phyloP scores from a whole-genome alignment of 2,797 vertebrate species.

The Schizothorax lantsangensis region DNA sequence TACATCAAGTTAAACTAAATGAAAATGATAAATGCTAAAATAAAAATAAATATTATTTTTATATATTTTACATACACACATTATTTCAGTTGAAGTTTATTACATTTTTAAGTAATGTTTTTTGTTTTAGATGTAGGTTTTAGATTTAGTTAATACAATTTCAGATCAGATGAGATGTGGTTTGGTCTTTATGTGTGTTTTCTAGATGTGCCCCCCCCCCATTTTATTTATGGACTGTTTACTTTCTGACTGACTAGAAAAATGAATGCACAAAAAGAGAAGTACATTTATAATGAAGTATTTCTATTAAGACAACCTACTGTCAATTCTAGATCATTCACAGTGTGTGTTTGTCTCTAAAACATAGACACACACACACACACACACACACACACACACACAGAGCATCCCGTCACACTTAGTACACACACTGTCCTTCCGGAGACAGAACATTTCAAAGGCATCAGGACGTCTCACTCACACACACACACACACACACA shows the following conservation, averaged over 20 bases:
- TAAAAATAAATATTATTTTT: no score
- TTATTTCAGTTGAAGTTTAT: no score
- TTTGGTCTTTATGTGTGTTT: no score
- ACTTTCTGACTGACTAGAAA: background rate
- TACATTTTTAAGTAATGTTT: background rate
- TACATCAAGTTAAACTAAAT: background rate
- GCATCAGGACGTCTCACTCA: background rate
- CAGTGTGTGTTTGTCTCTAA: background rate
- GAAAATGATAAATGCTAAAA: background rate
- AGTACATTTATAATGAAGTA: background rate
- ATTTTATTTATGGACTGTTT: background rate
- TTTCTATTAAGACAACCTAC: background rate
- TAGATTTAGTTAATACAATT: no score
- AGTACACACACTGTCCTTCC: slow-evolving; percentile 7
- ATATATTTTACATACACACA: no score
- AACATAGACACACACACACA: background rate
- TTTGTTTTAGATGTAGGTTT: background rate
- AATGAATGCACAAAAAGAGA: background rate
- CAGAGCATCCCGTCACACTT: background rate
- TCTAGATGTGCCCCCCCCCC: no score
- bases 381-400: background rate
- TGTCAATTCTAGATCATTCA: no score
- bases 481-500: slow-evolving; percentile 55
- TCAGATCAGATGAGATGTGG: no score
- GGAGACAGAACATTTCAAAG: slow-evolving; percentile 19